Evolutionary conservation across 1,140 invertebrate genomes (phyloP).

Genomic region (Pomacea maculata): DNA sequence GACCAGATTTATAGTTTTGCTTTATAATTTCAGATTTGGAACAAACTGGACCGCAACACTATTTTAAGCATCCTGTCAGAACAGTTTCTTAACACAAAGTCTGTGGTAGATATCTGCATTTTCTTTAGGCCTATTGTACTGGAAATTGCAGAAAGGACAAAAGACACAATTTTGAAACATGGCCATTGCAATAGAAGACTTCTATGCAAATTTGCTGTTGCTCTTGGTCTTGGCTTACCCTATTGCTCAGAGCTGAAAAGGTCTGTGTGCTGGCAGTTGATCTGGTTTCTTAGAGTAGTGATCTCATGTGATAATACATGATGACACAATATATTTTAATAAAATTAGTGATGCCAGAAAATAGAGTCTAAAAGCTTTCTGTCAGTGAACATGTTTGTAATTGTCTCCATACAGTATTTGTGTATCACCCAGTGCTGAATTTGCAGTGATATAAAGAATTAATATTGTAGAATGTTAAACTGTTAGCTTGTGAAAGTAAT

Average conservation of each 20-base stretch:
- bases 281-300: too few relatives aligned
- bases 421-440: too few relatives aligned
- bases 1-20: background rate
- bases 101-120: conserved; percentile 40
- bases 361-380: too few relatives aligned
- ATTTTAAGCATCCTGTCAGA: conserved; percentile 36
- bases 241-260: conserved; percentile 38
- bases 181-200: conserved; percentile 16
- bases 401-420: too few relatives aligned
- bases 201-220: conserved; percentile 38
- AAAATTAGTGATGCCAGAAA: too few relatives aligned
- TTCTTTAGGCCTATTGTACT: conserved; percentile 39
- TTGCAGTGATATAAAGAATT: too few relatives aligned
- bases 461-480: too few relatives aligned
- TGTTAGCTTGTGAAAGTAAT: too few relatives aligned
- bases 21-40: conserved; percentile 54
- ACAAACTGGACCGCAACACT: conserved; percentile 29
- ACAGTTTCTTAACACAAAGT: conserved; percentile 37
- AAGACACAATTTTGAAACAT: conserved; percentile 11
- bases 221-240: conserved; percentile 36
- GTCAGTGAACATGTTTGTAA: too few relatives aligned
- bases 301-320: too few relatives aligned
- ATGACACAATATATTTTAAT: too few relatives aligned
- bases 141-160: conserved; percentile 41
- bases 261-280: conserved; percentile 16